Percentiles rank a stretch among this genome's conserved stretches.
These are phyloP conservation scores for Drosophila melanosoma DNA, from an alignment of 2,888 invertebrate genomes.

Conservation along the genomic window DNA sequence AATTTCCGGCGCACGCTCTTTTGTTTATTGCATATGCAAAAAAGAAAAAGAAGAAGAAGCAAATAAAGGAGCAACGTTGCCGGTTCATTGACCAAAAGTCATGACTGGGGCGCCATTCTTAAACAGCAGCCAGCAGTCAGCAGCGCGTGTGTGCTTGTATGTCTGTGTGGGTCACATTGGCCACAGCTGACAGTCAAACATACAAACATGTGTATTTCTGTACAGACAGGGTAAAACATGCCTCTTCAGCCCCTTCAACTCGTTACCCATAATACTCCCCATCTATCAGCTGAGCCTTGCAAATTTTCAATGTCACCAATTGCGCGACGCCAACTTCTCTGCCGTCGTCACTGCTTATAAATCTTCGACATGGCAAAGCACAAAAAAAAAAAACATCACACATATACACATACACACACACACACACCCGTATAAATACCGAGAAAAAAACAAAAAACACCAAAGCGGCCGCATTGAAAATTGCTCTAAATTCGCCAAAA, in stretches of 20 bases:
- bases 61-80: constrained; percentile 23
- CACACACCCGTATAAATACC: constrained; percentile 27
- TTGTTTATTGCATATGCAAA: constrained; percentile 44
- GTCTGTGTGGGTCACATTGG: constrained; percentile 35
- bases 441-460: constrained; percentile 62
- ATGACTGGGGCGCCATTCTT: constrained; percentile 48
- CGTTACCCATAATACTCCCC: constrained; percentile 26
- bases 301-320: constrained; percentile 81
- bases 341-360: constrained; percentile 73
- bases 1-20: constrained; percentile 37
- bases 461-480: constrained; percentile 75
- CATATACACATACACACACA: constrained; percentile 10
- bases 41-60: constrained; percentile 20
- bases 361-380: constrained; percentile 71
- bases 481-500: constrained; percentile 81
- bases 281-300: constrained; percentile 67
- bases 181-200: constrained; percentile 53
- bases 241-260: constrained; percentile 10
- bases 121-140: constrained; percentile 20
- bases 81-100: constrained; percentile 75
- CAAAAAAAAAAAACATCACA: constrained; percentile 25
- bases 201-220: constrained; percentile 13
- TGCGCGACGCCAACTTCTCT: constrained; percentile 71
- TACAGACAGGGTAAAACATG: constrained; percentile 40
- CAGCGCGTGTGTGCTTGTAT: constrained; percentile 2